phyloP scores from a whole-genome alignment of 2,113 vertebrate genomes.

The Hipposideros armiger region DNA sequence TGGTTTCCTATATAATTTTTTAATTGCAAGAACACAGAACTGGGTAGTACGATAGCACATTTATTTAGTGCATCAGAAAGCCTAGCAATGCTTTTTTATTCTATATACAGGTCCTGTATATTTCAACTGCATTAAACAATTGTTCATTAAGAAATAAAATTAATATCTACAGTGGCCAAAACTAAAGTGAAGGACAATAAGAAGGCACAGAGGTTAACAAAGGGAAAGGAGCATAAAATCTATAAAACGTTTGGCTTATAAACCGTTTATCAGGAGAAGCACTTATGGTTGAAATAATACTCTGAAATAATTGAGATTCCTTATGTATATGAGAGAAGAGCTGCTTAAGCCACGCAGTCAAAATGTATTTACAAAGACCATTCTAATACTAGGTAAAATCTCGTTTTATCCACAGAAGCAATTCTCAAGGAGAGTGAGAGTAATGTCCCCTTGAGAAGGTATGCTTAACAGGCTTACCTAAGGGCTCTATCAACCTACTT shows the following conservation, averaged over 20 bases:
- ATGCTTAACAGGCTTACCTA: neutral
- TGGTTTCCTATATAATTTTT: neutral
- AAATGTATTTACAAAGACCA: neutral
- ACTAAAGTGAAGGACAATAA: neutral
- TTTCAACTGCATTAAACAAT: neutral
- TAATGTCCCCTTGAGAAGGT: neutral
- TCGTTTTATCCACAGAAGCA: neutral
- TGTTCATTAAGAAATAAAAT: conserved; percentile 10
- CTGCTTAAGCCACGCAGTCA: neutral
- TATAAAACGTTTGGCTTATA: neutral
- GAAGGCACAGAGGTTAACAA: neutral
- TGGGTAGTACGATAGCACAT: neutral
- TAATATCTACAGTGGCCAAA: neutral
- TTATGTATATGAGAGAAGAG: neutral
- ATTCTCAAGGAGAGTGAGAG: neutral
- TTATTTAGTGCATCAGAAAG: neutral
- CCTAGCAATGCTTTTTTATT: neutral
- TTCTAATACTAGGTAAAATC: neutral
- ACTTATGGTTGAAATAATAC: neutral
- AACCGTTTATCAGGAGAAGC: neutral
- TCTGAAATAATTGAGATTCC: neutral
- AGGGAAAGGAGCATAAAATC: neutral
- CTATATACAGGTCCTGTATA: neutral
- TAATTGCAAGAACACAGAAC: neutral
- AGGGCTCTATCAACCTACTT: neutral